Conservation (phyloP, 2,113 vertebrate species). For the Charadrius vociferus region DNA sequence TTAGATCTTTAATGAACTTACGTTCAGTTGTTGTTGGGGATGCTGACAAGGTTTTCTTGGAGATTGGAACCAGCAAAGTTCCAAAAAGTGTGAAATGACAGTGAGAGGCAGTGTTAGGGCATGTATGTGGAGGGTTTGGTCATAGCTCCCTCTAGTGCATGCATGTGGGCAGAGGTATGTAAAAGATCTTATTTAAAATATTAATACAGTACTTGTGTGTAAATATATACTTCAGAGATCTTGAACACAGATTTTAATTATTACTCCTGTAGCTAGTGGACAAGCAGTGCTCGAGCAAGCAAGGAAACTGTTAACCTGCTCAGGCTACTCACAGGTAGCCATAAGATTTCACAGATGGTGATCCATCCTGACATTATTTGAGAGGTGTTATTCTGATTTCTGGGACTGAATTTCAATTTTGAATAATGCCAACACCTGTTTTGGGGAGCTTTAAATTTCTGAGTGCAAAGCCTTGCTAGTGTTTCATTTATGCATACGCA, state of each 20-base stretch:
- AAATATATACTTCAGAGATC: not conserved
- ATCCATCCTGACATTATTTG: not conserved
- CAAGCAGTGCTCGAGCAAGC: not conserved
- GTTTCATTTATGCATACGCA: not conserved
- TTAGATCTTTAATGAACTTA: not conserved
- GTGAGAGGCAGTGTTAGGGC: not conserved
- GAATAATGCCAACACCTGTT: not conserved
- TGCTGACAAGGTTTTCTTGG: not conserved
- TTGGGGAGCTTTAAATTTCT: not conserved
- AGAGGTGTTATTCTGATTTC: not conserved
- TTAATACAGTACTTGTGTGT: not conserved
- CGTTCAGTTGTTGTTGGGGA: not conserved
- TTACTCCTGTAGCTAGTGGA: not conserved
- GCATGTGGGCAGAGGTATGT: not conserved
- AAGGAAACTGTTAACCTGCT: not conserved
- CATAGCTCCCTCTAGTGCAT: slow-evolving; percentile 61
- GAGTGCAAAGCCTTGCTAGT: not conserved
- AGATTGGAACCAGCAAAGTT: not conserved
- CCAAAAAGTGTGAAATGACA: not conserved
- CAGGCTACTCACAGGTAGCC: not conserved
- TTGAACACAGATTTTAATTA: not conserved
- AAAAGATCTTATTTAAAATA: not conserved
- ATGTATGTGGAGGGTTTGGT: not conserved
- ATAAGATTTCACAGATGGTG: not conserved
- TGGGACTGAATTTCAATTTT: not conserved